These are phyloP conservation scores for Macropus fuliginosus DNA, from an alignment of 2,797 vertebrate genomes.

Conservation along the genomic window DNA sequence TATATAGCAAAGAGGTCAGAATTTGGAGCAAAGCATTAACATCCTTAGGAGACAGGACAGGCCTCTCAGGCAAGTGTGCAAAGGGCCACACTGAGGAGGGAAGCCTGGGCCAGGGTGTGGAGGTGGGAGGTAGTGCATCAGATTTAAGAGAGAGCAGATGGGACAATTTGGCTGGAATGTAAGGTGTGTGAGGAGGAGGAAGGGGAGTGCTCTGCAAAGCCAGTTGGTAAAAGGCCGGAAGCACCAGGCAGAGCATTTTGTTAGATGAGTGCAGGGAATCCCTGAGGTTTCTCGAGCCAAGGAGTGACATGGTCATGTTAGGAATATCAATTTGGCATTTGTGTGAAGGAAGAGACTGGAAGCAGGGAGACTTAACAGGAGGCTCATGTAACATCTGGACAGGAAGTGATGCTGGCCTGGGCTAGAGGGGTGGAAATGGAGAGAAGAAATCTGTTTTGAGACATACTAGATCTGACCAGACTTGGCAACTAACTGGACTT, in stretches of 20 bases:
- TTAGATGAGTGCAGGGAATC: background rate
- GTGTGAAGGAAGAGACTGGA: background rate
- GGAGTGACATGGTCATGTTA: background rate
- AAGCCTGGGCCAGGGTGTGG: background rate
- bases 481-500: background rate
- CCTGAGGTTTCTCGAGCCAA: background rate
- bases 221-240: background rate
- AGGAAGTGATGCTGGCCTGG: background rate
- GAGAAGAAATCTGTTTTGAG: background rate
- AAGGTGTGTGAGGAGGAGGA: background rate
- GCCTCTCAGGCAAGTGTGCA: background rate
- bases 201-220: background rate
- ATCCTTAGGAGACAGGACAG: background rate
- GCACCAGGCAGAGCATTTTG: background rate
- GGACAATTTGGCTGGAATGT: background rate
- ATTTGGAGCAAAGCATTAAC: background rate
- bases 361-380: background rate
- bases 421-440: background rate
- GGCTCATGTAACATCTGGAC: background rate
- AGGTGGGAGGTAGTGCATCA: background rate
- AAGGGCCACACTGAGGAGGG: background rate
- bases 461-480: background rate
- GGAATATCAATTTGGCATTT: background rate
- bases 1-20: background rate
- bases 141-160: background rate